Conservation (phyloP, 2,888 invertebrate species). For the Cartodere bifasciata region DNA sequence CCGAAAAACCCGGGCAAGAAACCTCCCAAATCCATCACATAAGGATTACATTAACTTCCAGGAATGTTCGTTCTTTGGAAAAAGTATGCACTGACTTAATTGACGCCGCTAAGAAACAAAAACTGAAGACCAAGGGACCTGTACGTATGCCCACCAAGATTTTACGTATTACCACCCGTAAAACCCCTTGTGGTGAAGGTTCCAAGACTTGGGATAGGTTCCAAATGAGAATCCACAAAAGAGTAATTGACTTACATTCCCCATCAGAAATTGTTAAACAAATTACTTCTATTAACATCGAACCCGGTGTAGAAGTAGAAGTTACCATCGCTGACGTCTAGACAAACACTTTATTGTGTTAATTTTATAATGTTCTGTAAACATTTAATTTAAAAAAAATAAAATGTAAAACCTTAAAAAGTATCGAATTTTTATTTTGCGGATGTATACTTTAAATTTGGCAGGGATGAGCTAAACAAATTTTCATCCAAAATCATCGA, state of each 20-base stretch:
- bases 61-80: constrained; percentile 93
- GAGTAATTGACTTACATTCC: constrained; percentile 89
- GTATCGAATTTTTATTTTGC: too few species aligned
- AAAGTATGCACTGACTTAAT: constrained; percentile 97
- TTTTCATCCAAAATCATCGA: too few species aligned
- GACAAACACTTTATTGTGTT: too few species aligned
- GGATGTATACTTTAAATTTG: too few species aligned
- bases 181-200: constrained; percentile 98
- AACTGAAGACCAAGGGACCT: constrained; percentile 88
- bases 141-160: constrained; percentile 95
- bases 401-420: too few species aligned
- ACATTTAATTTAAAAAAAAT: too few species aligned
- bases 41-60: constrained; percentile 93
- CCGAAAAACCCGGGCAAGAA: constrained; percentile 81
- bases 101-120: constrained; percentile 86
- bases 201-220: constrained; percentile 93
- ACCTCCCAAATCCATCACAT: constrained; percentile 87
- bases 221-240: constrained; percentile 90
- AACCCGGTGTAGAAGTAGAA: constrained; percentile 95
- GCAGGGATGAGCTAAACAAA: too few species aligned
- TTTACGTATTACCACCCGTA: constrained; percentile 89
- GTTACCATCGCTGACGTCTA: constrained; percentile 92
- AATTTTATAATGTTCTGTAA: too few species aligned
- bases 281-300: constrained; percentile 93
- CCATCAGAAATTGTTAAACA: constrained; percentile 95